Conservation (phyloP, 2,113 vertebrate genomes). For the Antigone vipio region DNA sequence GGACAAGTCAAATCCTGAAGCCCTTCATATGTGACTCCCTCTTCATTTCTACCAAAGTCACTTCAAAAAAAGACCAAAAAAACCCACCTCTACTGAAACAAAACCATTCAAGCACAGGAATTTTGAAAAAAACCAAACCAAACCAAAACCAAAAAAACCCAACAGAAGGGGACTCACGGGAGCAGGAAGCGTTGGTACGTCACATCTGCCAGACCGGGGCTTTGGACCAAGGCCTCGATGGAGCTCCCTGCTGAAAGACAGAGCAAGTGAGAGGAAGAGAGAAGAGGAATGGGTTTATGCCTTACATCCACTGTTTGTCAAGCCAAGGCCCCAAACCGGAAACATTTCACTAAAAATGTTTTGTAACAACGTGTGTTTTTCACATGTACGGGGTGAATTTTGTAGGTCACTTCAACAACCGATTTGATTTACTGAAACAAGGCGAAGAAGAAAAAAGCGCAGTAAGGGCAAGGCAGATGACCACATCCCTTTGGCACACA, state of each 20-base stretch:
- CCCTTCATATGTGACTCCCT: not conserved
- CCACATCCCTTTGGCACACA: not conserved
- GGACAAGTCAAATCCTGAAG: not conserved
- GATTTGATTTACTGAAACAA: not conserved
- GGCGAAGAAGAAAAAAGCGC: not conserved
- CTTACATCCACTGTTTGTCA: not conserved
- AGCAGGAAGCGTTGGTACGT: not conserved
- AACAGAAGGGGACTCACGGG: not conserved
- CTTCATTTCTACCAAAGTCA: not conserved
- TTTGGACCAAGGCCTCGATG: not conserved
- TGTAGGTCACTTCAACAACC: not conserved
- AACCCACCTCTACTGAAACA: not conserved
- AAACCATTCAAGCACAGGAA: not conserved
- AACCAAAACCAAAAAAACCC: too few relatives aligned
- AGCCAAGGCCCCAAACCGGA: slow-evolving; percentile 17
- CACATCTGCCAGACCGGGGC: not conserved
- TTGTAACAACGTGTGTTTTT: not conserved
- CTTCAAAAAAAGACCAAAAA: not conserved
- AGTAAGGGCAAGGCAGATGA: not conserved
- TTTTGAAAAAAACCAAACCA: not conserved
- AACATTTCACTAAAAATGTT: not conserved
- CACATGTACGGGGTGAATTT: not conserved
- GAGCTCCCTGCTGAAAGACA: not conserved
- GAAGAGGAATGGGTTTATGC: not conserved
- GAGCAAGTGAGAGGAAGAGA: not conserved